These are phyloP conservation scores for Tretioscincus oriximinensis DNA, from an alignment of 2,113 vertebrate genomes.

Conservation along the genomic window DNA sequence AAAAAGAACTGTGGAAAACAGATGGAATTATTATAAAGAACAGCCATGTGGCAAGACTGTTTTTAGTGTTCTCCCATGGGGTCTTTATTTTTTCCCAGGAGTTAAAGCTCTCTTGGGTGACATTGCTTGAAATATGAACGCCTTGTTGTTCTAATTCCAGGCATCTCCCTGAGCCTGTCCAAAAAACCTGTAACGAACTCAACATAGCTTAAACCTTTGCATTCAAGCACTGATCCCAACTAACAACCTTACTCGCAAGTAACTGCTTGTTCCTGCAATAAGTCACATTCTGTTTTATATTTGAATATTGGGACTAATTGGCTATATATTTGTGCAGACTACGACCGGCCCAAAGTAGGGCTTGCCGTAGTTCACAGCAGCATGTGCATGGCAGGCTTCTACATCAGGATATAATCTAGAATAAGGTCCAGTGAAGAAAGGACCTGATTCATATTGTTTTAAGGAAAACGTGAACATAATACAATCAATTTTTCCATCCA, in stretches of 20 bases:
- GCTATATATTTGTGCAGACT: too few relatives aligned
- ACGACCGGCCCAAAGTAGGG: too few relatives aligned
- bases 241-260: not conserved
- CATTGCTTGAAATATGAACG: conserved; percentile 3
- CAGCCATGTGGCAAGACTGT: not conserved
- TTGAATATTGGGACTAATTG: too few relatives aligned
- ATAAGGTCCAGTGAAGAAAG: too few relatives aligned
- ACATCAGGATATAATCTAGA: too few relatives aligned
- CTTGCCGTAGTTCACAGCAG: too few relatives aligned
- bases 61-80: conserved; percentile 18
- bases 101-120: conserved; percentile 8
- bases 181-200: not conserved
- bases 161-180: not conserved
- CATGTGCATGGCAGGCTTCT: too few relatives aligned
- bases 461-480: not conserved
- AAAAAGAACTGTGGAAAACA: conserved; percentile 18
- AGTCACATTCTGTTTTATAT: too few relatives aligned
- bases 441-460: not conserved
- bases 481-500: not conserved
- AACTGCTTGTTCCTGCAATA: too few relatives aligned
- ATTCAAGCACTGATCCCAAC: not conserved
- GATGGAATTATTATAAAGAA: conserved; percentile 31
- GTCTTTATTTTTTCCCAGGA: conserved; percentile 24
- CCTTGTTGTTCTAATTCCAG: not conserved
- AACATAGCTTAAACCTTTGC: not conserved